These are phyloP conservation scores for Drosophila nikananu DNA, from an alignment of 1,140 invertebrate species.

Conservation along the genomic window DNA sequence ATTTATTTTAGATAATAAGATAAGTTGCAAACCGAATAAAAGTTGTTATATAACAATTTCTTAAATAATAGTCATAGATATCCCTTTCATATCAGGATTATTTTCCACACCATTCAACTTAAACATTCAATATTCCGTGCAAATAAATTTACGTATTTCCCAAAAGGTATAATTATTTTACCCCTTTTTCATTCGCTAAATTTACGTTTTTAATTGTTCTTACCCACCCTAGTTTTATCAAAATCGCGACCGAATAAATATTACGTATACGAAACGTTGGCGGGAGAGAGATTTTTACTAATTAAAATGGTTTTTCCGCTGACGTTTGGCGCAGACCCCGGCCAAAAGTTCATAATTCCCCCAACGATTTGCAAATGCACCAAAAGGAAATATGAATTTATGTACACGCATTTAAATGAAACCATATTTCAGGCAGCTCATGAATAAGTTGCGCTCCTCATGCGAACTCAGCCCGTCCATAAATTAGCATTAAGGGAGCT, in stretches of 20 bases:
- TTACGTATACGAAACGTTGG: conserved; percentile 62
- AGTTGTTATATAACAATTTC: rapidly evolving
- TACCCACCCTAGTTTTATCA: not conserved
- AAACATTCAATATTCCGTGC: not conserved
- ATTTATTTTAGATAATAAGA: not conserved
- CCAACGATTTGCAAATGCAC: conserved; percentile 64
- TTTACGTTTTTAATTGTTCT: conserved; percentile 16
- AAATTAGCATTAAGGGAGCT: conserved; percentile 80
- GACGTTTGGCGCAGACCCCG: conserved; percentile 28
- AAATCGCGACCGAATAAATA: conserved; percentile 50
- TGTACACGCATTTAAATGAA: conserved; percentile 28
- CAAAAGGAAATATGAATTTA: conserved; percentile 48
- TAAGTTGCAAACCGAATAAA: not conserved
- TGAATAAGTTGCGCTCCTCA: conserved; percentile 69
- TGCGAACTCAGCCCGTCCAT: conserved; percentile 54
- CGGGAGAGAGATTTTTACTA: conserved; percentile 56
- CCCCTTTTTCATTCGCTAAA: not conserved
- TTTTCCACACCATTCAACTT: not conserved
- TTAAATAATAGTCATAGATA: not conserved
- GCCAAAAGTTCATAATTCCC: conserved; percentile 55
- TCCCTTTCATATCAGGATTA: not conserved
- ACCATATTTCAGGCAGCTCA: conserved; percentile 66
- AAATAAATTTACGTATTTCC: conserved; percentile 7
- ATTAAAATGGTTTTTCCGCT: conserved; percentile 80
- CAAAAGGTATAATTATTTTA: conserved; percentile 15